Conservation (phyloP, 2,113 vertebrate genomes). For the Tringa solitaria region DNA sequence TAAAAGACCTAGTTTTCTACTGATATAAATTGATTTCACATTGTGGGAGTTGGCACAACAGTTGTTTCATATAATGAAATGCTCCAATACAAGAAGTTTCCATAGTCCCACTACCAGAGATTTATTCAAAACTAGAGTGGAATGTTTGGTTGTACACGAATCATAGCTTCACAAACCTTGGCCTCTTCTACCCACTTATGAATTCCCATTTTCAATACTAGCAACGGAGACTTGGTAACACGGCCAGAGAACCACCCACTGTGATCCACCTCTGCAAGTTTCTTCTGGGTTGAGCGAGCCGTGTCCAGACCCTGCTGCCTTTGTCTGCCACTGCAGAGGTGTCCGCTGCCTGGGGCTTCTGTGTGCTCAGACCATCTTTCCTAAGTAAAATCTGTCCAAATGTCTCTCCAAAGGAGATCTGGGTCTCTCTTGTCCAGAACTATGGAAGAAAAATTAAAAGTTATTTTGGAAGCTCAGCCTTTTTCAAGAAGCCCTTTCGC, state of each 20-base stretch:
- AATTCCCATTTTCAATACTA: background rate
- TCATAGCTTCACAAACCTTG: background rate
- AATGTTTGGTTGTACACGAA: background rate
- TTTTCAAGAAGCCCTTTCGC: background rate
- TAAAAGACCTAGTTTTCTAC: background rate
- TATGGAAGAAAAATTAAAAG: background rate
- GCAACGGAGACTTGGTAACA: background rate
- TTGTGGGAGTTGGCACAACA: background rate
- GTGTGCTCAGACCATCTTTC: background rate
- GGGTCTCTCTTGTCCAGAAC: background rate
- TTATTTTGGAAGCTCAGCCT: background rate
- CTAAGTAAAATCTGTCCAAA: background rate
- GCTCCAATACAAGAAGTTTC: background rate
- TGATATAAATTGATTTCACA: background rate
- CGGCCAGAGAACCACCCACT: background rate
- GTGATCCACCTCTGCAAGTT: background rate
- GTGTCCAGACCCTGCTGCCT: background rate
- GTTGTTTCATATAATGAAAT: background rate
- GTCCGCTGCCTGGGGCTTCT: background rate
- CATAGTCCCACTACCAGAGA: background rate
- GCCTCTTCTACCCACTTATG: background rate
- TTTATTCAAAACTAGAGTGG: background rate
- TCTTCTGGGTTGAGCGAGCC: background rate
- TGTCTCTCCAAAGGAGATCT: background rate
- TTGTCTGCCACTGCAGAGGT: background rate